Evolutionary conservation across 1,140 invertebrate genomes (phyloP), one percentile per base, ranked within the genome.

Genomic region (Oncopodura yosiiana): DNA sequence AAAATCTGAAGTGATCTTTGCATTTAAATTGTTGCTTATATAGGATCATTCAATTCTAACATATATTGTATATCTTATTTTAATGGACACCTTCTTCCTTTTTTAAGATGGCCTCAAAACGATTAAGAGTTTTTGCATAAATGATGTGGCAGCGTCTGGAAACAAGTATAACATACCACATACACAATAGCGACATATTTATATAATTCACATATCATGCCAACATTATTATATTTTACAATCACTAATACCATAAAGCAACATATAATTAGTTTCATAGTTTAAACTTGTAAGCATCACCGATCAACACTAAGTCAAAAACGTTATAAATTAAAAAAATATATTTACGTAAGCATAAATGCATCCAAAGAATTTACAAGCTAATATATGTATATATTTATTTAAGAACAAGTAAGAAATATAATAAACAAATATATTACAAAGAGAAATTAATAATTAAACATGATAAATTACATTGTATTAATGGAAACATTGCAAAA

Each of bases 81-180:
- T 5, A 36, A 48, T 43, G 26, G 12, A 3, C 54, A 23, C 16
- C 21, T 19, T 46, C 19, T 41, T 48, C 46, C 53, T 48, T 52
- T 49, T 49, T 53, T 24, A 45, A 42, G 44, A 49, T 49, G 67
- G 65, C 43, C 61, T 46, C 48, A 71, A 62, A 26, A 73, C 71
- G 43, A 73, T 69, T 42, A 73, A 48, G 9, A 73, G 8, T 50
- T 73, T 73, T 43, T 73, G 71, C 9, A 73, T 53, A 21, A 63
- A 42, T 38, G 46, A 41, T 9, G 71, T 72, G 21, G 64, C 36
- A 29, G 37, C 39, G 53, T 64, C 70, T 72, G 61, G 19, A 62
- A 62, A 41, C 36, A 50, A 61, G 41, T 51, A 59, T 37, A 41
- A 45, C 37, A 29, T 32, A 52, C 53, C 26, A 55, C 30, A 34